Evolutionary conservation across 1,140 invertebrate species (phyloP).

Genomic region (Diplogasteroides magnus): DNA sequence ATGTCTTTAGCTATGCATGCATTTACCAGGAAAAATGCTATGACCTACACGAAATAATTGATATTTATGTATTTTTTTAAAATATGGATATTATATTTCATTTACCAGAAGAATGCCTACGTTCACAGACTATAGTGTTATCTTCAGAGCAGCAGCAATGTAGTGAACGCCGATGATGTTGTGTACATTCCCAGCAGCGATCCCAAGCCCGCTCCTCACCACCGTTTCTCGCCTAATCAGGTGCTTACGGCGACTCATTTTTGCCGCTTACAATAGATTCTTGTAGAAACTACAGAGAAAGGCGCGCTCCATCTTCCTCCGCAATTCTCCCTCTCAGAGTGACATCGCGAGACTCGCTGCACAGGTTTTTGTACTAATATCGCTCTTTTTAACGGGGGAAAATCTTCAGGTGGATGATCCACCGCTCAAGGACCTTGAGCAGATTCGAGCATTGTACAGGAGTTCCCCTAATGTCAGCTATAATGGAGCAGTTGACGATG

Average conservation of each 20-base stretch:
- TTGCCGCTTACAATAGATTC: too few relatives aligned
- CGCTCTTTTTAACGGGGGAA: too few relatives aligned
- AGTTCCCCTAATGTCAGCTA: constrained; percentile 11
- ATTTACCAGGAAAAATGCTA: too few relatives aligned
- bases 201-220: background rate
- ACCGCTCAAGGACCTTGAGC: constrained; percentile 18
- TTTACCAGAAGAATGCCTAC: too few relatives aligned
- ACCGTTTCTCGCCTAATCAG: background rate
- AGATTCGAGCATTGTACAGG: constrained; percentile 17
- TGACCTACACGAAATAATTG: too few relatives aligned
- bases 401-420: constrained; percentile 9
- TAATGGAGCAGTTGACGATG: constrained; percentile 18
- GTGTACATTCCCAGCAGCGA: constrained; percentile 16
- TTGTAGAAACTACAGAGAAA: constrained; percentile 4
- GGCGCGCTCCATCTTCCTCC: constrained; percentile 3
- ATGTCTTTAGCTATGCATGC: too few relatives aligned
- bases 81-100: too few relatives aligned
- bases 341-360: background rate
- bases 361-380: too few relatives aligned
- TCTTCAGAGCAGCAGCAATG: constrained; percentile 9
- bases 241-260: background rate
- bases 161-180: constrained; percentile 16
- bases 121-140: too few relatives aligned
- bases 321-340: background rate
- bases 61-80: too few relatives aligned